Evolutionary conservation across 2,113 vertebrate genomes (phyloP), one percentile per base, ranked within the genome.

Genomic region (Isurus oxyrinchus): DNA sequence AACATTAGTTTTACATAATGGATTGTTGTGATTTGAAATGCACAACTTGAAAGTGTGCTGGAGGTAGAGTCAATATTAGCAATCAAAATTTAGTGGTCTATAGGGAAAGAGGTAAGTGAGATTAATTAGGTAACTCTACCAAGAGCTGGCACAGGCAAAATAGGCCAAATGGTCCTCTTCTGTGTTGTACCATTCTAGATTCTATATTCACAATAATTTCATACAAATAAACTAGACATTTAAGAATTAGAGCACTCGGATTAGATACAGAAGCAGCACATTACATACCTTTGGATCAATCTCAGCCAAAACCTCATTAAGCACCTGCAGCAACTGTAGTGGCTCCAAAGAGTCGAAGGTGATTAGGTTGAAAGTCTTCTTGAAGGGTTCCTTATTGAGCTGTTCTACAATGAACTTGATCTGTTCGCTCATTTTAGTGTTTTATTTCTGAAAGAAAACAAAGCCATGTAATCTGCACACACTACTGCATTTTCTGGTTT

Each of bases 261-360:
- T 35, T 31, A 55, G 8, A 40, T 96, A 53, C n/a, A 35, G 23
- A 25, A 59, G 25, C 59, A 61, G 53, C 23, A 27, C n/a, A 40
- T 61, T 7, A 55, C 97, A 98, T 97, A 99, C 99, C 98, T 99
- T 99, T 7, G 99, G 98, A 97, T 99, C 99, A 97, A 99, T 98
- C 98, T 99, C 99, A n/a, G 98, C 98, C 97, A 99, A 97, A 63
- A 99, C 98, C 97, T 99, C 99, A 96, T 97, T 99, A 96, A 99
- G 98, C 97, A 98, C 97, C 97, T 99, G 99, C 97, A 99, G 98
- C 88, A 99, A 98, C 96, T 99, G 99, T 98, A 98, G 97, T 59
- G 99, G 97, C 96, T 99, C 99, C 86, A 99, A 97, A 0, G 99
- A 99, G 97, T 99, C 99, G 97, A 99, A 99, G 0, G 99, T 99